Evolutionary conservation across 2,113 vertebrate species (phyloP).

Genomic region (Macaca nemestrina): DNA sequence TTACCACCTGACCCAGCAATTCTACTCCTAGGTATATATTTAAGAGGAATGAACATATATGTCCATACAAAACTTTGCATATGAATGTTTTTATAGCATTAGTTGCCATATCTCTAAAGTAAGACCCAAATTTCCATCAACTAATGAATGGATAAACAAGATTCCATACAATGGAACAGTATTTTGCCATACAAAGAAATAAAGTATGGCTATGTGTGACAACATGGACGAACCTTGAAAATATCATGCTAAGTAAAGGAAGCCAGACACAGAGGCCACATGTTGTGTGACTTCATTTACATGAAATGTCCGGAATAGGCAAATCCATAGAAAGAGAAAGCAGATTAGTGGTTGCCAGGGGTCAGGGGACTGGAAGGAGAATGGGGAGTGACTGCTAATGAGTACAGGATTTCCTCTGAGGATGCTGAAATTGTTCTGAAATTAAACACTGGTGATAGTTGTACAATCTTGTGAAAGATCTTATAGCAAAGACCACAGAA

Average conservation of each 20-base stretch:
- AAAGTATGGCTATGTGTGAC: neutral
- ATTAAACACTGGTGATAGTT: neutral
- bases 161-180: neutral
- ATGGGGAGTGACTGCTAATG: neutral
- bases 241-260: neutral
- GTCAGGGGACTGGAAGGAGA: neutral
- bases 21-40: neutral
- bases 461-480: neutral
- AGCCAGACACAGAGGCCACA: neutral
- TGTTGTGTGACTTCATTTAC: neutral
- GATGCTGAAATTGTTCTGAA: neutral
- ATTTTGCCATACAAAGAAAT: neutral
- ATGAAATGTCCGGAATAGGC: neutral
- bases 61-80: neutral
- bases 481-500: neutral
- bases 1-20: neutral
- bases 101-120: neutral
- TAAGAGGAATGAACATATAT: neutral
- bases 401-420: neutral
- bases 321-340: neutral
- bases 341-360: neutral
- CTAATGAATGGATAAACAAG: neutral
- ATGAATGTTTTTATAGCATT: neutral
- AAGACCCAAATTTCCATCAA: neutral
- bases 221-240: neutral